Percentiles rank a stretch among this genome's conserved stretches.
Evolutionary conservation across 2,888 invertebrate species (phyloP).

Genomic region (Hoplodrina blanda): DNA sequence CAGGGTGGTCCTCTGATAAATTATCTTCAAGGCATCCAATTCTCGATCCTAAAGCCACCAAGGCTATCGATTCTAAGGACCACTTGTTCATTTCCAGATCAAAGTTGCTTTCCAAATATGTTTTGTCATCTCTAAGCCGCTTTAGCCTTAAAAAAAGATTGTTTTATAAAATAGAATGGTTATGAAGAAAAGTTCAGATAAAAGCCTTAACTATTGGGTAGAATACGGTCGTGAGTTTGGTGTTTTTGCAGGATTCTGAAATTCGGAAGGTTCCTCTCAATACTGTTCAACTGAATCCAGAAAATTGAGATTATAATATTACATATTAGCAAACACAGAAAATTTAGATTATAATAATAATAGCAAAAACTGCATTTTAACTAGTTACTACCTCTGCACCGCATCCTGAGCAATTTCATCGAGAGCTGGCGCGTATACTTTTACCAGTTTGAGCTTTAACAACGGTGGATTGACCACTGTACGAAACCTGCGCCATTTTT

Average conservation of each 20-base stretch:
- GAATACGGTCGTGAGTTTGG: too few species aligned
- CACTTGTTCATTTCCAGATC: slow-evolving; percentile 91
- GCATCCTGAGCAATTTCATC: slow-evolving; percentile 86
- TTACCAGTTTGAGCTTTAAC: slow-evolving; percentile 91
- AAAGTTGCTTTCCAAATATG: slow-evolving; percentile 83
- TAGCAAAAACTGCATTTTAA: too few species aligned
- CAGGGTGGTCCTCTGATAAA: slow-evolving; percentile 76
- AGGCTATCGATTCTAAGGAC: slow-evolving; percentile 91
- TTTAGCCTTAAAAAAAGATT: slow-evolving; percentile 77
- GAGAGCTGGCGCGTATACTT: slow-evolving; percentile 87
- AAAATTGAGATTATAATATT: not conserved
- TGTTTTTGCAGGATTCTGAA: too few species aligned
- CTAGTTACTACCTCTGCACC: slow-evolving; percentile 72
- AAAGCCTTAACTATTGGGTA: not conserved
- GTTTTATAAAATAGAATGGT: not conserved
- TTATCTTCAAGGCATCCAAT: slow-evolving; percentile 79
- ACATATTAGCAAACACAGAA: too few species aligned
- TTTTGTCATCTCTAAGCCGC: slow-evolving; percentile 70
- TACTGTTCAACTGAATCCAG: not conserved
- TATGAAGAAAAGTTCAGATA: not conserved
- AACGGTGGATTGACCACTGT: slow-evolving; percentile 92
- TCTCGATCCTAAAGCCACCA: slow-evolving; percentile 81
- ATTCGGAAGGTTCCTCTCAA: too few species aligned
- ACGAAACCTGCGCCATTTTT: slow-evolving; percentile 92
- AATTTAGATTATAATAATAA: not conserved